Conservation (phyloP, 1,140 invertebrate genomes). For the Apocrypta bakeri region DNA sequence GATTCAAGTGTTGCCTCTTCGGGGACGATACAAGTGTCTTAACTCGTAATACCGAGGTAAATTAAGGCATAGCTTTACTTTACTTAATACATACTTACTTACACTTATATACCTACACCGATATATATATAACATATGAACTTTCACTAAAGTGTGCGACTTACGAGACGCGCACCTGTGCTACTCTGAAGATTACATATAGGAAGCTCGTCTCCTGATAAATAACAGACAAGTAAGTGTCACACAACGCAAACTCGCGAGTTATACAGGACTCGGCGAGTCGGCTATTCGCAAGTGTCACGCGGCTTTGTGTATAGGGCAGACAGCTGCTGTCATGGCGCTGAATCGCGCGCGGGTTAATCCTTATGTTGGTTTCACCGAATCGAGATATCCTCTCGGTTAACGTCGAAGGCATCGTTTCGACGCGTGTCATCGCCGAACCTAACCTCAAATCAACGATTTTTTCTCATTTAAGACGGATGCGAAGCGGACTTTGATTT, state of each 20-base stretch:
- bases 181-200: background rate
- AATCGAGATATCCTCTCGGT: background rate
- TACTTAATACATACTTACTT: no score
- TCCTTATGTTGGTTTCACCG: background rate
- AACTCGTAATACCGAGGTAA: background rate
- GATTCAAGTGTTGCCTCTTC: background rate
- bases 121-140: no score
- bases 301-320: background rate
- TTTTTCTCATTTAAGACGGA: background rate
- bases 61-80: background rate
- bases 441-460: background rate
- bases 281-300: background rate
- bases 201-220: background rate
- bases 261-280: no score
- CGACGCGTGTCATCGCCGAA: background rate
- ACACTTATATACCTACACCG: no score
- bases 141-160: no score
- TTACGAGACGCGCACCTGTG: background rate
- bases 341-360: conserved; percentile 39
- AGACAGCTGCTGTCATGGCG: conserved; percentile 30
- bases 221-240: background rate
- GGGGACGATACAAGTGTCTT: background rate
- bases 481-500: background rate
- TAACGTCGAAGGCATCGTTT: background rate
- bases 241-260: background rate